Evolutionary conservation across 2,113 vertebrate genomes (phyloP), one percentile per base, ranked within the genome.

Genomic region (Upupa epops): DNA sequence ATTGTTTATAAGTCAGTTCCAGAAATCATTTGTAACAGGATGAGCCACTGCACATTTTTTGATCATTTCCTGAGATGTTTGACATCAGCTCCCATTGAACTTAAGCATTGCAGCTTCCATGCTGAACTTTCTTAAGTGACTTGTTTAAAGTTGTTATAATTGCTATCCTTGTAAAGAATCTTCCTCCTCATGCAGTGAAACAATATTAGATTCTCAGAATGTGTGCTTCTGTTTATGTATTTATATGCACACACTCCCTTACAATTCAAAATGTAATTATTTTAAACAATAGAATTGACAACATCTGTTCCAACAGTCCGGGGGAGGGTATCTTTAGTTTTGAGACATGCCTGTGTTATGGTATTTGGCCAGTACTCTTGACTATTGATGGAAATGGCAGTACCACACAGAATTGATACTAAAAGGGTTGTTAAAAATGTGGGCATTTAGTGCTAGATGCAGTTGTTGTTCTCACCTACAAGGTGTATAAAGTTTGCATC

Each of bases 261-360:
- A 17, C 25, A 58, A 49, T 49, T 29, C 71, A 48, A 71, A 79
- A 74, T 24, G 18, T 29, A 10, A 32, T 45, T 61, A 26, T 59
- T 64, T 66, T 5, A 51, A 11, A 63, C 34, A 59, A 81, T 29
- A n/a, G 4, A 6, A 8, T 36, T 34, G 68, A 36, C 17, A 46
- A 5, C 45, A 51, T 34, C 25, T 48, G 46, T 11, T 55, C 28
- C 32, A 64, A 1, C 31, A 12, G 16, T 48, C 6, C 2, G 31
- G 3, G 3, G 42, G 24, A 54, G 12, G 4, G 2, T 49, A 1
- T 45, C 49, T 82, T n/a, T 45, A 70, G 70, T 61, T 83, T 21
- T 63, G 34, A 88, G 48, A 22, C 0, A 0, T 17, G 9, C 31
- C 49, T 17, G 1, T n/a, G 16, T 31, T 51, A 45, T 0, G 0